Evolutionary conservation across 2,113 vertebrate genomes (phyloP), one percentile per base, ranked within the genome.

Genomic region (Indri indri): DNA sequence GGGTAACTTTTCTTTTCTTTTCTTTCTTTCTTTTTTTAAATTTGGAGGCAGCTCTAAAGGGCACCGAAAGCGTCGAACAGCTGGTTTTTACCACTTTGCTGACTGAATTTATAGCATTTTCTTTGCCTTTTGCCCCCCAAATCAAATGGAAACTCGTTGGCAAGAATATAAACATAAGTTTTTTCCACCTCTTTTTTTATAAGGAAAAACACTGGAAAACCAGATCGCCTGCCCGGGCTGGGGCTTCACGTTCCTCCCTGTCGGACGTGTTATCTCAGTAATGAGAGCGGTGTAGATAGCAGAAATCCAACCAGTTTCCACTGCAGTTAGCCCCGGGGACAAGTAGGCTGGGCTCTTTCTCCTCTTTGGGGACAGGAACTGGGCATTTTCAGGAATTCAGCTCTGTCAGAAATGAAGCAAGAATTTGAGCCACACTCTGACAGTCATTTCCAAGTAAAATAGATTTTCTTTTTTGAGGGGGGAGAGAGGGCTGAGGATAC

Each of bases 201-300:
- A 57, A 90, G 57, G 79, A 80, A 92, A 97, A 96, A 94, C 63
- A 50, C 7, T 96, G 97, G 96, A 98, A 98, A 97, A 98, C 88
- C 74, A 94, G 85, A 91, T 34, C 61, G 47, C 57, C 88, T 82
- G 92, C 84, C 54, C 68, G 86, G 92, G 65, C 80, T 54, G 10
- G 84, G 80, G 76, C 76, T 91, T 96, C 82, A 87, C 76, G 42
- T 77, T 74, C 54, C 84, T 81, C 91, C 88, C 86, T 37, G 40
- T 93, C 42, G 86, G 74, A 34, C 93, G 47, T 84, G 65, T 91
- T 97, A 97, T 98, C 98, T 98, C 96, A 95, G 94, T 96, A 96
- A 98, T 96, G 68, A 92, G 95, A 96, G 90, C 94, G 87, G 84
- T 93, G 93, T 83, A 98, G 98, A 98, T 98, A 98, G 97, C 94